Evolutionary conservation across 2,888 invertebrate genomes (phyloP).

Genomic region (Drosophila seclusa): DNA sequence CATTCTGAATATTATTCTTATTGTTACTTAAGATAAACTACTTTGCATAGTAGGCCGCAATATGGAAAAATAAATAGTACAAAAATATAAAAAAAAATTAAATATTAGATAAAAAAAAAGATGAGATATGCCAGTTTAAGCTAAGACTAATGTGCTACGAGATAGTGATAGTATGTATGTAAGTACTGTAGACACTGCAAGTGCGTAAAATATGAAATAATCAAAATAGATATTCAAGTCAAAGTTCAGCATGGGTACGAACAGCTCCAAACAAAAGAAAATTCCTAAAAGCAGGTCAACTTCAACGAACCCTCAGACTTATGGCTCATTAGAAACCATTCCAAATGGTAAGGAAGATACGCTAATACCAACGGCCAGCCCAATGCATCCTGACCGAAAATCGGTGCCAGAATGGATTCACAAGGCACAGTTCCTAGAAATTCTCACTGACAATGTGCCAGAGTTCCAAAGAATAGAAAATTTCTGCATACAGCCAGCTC

Average conservation of each 20-base stretch:
- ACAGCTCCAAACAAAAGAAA: not conserved
- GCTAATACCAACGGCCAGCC: too few relatives aligned
- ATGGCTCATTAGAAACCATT: not conserved
- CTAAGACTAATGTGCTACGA: not conserved
- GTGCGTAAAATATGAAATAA: not conserved
- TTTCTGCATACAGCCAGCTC: constrained; percentile 60
- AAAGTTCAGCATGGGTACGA: constrained; percentile 19
- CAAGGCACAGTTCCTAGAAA: constrained; percentile 62
- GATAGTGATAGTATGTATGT: constrained; percentile 5
- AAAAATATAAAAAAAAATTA: not conserved
- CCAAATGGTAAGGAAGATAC: not conserved
- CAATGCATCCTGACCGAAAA: not conserved
- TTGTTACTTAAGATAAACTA: not conserved
- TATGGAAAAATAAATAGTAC: not conserved
- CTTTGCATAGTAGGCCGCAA: constrained; percentile 21
- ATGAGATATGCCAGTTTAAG: not conserved
- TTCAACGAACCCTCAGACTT: not conserved
- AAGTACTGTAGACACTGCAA: not conserved
- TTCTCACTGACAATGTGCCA: constrained; percentile 53
- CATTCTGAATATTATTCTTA: not conserved
- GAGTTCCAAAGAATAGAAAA: constrained; percentile 58
- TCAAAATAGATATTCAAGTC: not conserved
- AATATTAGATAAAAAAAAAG: not conserved
- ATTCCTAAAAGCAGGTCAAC: not conserved
- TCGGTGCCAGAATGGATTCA: constrained; percentile 72